Evolutionary conservation across 2,888 invertebrate species (phyloP), one percentile per base, ranked within the genome.

Genomic region (Oithona nana): DNA sequence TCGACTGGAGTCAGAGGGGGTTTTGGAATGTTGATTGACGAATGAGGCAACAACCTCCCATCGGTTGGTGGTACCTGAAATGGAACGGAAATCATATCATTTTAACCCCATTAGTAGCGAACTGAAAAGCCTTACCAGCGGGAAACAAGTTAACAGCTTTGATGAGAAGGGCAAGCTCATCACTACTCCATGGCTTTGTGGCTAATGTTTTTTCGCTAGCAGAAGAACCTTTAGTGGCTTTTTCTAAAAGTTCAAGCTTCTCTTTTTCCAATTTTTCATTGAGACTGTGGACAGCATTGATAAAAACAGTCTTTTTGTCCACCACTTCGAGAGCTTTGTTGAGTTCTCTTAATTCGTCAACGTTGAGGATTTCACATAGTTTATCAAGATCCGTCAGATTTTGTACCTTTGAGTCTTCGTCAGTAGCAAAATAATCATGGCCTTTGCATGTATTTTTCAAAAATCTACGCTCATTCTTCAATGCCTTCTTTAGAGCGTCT

Each of bases 131-230:
- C 56, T 28, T 98, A 20, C 92, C 98, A 4, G 95, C 94, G 0
- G 98, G 98, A 73, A 95, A 98, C 3, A 97, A 74, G 75, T 97
- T 97, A 0, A 97, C 94, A 24, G 93, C 94, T 74, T 98, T 98
- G 61, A 97, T 92, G 2, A 98, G 78, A 55, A 90, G 76, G 70
- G 90, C 88, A 24, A 90, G 78, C 72, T 92, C 88, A 65, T 86
- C 86, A 59, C 82, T 81, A 16, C 80, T 80, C 98, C 98, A 99
- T 64, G 78, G 79, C 13, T 79, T 63, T 20, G 31, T 31, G 0
- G 78, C 76, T 2, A 75, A 73, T 68, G 76, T 77, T 6, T 63
- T 68, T 2, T 73, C 73, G 2, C 72, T 68, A 8, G 73, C 74
- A 65, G 77, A 77, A 67, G 77, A 78, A 22, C 71, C 70, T 2